Percentiles rank a stretch among this genome's conserved stretches.
Conservation (phyloP, 2,113 vertebrate genomes). For the Noturus placidus region DNA sequence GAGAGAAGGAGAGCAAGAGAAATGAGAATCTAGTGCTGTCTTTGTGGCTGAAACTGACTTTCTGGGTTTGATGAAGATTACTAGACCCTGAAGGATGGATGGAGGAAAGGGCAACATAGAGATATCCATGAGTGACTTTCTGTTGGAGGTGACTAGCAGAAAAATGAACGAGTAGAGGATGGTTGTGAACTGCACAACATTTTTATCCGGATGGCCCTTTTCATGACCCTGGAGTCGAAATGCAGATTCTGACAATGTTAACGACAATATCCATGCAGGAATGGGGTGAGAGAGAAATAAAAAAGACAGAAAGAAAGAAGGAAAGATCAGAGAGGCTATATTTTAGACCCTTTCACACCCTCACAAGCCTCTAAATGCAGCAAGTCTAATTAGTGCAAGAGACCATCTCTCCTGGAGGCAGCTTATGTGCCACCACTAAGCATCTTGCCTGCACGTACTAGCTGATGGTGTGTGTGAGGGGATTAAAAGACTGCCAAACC, state of each 20-base stretch:
- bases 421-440: conserved; percentile 68
- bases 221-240: conserved; percentile 11
- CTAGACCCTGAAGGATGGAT: conserved; percentile 19
- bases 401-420: conserved; percentile 67
- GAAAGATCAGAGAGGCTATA: conserved; percentile 32
- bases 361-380: conserved; percentile 45
- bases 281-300: not conserved
- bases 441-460: conserved; percentile 44
- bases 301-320: conserved; percentile 1
- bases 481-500: conserved; percentile 51
- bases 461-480: conserved; percentile 47
- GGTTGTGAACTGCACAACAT: not conserved
- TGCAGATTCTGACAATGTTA: not conserved
- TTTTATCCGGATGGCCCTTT: not conserved
- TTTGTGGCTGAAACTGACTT: conserved; percentile 22
- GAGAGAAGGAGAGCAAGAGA: conserved; percentile 17
- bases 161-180: not conserved
- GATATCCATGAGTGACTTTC: not conserved
- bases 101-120: not conserved
- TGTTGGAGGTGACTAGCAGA: not conserved
- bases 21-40: conserved; percentile 28
- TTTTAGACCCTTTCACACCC: conserved; percentile 41
- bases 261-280: conserved; percentile 1
- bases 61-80: conserved; percentile 25
- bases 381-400: conserved; percentile 71